Conservation (phyloP, 2,797 vertebrate species). For the Mustela erminea region DNA sequence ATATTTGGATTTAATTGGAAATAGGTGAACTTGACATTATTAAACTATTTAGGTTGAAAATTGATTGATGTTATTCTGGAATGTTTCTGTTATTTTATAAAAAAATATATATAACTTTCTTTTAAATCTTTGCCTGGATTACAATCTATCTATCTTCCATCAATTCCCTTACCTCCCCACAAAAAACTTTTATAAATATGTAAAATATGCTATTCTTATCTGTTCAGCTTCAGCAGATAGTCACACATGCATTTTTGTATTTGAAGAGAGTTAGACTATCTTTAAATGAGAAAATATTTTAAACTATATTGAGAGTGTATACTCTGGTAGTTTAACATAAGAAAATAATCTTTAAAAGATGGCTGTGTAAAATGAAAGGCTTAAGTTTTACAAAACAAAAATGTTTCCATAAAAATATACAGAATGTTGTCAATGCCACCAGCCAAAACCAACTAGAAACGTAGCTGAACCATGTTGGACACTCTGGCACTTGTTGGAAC, state of each 20-base stretch:
- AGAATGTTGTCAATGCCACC: background rate
- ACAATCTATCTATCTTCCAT: background rate
- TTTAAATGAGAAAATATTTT: background rate
- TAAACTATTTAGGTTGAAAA: background rate
- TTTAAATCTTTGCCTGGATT: conserved; percentile 5
- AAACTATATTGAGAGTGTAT: background rate
- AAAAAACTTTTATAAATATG: conserved; percentile 23
- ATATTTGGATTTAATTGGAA: background rate
- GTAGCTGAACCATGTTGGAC: background rate
- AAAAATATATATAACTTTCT: background rate
- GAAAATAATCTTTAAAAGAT: background rate
- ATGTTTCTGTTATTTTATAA: conserved; percentile 8
- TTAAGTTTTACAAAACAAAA: background rate
- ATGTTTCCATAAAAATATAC: background rate
- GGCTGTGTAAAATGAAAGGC: background rate
- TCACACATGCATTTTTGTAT: background rate
- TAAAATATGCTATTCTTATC: conserved; percentile 64
- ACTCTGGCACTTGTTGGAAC: background rate
- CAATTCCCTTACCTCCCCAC: background rate
- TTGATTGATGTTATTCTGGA: background rate
- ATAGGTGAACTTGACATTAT: background rate
- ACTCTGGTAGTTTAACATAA: background rate
- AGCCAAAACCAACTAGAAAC: background rate
- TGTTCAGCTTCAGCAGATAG: conserved; percentile 68
- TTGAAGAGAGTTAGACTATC: conserved; percentile 4